Evolutionary conservation across 2,797 vertebrate genomes (phyloP).

Genomic region (Rhinichthys osculus): DNA sequence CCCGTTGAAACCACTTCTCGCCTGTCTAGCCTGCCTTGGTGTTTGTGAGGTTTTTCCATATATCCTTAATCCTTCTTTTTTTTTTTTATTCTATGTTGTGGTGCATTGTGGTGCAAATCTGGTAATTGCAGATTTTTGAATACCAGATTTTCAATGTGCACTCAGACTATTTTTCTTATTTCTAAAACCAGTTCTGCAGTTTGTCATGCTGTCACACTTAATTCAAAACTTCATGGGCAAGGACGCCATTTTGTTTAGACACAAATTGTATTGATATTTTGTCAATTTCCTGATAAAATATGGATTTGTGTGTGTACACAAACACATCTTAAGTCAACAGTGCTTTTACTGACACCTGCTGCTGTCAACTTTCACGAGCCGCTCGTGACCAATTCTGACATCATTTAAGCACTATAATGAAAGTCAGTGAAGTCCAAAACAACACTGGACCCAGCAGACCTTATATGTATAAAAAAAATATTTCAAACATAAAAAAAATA

Average conservation of each 20-base stretch:
- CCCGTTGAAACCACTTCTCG: too few species aligned
- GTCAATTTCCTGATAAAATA: background rate
- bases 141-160: background rate
- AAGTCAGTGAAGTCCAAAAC: background rate
- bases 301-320: constrained; percentile 8
- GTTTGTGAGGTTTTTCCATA: too few species aligned
- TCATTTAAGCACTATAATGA: background rate
- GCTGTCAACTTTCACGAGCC: constrained; percentile 43
- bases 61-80: too few species aligned
- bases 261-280: background rate
- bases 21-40: too few species aligned
- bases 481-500: too few species aligned
- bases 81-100: too few species aligned
- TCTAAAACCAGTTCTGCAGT: background rate
- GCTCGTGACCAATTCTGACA: background rate
- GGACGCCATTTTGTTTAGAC: background rate
- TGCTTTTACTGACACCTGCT: constrained; percentile 64
- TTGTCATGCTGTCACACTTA: background rate
- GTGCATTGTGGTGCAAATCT: too few species aligned
- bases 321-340: constrained; percentile 16
- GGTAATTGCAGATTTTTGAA: background rate
- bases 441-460: background rate
- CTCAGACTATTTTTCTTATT: background rate
- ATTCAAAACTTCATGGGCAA: background rate
- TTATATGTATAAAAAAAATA: too few species aligned